These are phyloP conservation scores for Serilophus lunatus DNA, from an alignment of 2,113 vertebrate species.

Conservation along the genomic window DNA sequence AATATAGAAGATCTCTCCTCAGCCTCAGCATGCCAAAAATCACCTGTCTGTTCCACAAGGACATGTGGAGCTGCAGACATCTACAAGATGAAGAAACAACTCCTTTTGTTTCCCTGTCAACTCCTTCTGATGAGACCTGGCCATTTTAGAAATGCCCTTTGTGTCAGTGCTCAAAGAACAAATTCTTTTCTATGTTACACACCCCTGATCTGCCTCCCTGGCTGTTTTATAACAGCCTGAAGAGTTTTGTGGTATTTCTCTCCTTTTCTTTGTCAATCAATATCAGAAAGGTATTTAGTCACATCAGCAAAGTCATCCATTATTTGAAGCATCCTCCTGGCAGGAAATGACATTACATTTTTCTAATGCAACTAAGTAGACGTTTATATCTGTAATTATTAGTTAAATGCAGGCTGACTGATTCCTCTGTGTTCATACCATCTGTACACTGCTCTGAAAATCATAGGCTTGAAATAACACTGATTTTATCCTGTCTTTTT, in stretches of 20 bases:
- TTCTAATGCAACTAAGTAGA: constrained; percentile 15
- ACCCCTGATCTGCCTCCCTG: neutral
- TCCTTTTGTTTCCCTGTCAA: neutral
- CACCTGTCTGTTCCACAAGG: neutral
- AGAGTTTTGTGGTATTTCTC: neutral
- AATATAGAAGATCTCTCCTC: neutral
- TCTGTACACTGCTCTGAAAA: neutral
- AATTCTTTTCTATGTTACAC: neutral
- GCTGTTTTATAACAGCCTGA: neutral
- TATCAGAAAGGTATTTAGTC: constrained; percentile 30
- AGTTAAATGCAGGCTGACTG: constrained; percentile 13
- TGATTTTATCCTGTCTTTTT: neutral
- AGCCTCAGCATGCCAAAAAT: neutral
- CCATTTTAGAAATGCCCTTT: neutral
- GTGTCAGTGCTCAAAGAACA: neutral
- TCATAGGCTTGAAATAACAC: neutral
- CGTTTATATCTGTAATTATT: constrained; percentile 30
- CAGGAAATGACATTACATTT: constrained; percentile 18
- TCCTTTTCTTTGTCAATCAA: neutral
- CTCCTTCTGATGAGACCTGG: neutral
- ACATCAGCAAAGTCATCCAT: constrained; percentile 31
- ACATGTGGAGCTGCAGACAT: neutral
- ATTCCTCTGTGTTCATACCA: neutral
- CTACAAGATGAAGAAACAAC: neutral
- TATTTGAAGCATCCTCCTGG: neutral